phyloP scores from a whole-genome alignment of 2,888 invertebrate species.

The Apomyelois bistriatella region DNA sequence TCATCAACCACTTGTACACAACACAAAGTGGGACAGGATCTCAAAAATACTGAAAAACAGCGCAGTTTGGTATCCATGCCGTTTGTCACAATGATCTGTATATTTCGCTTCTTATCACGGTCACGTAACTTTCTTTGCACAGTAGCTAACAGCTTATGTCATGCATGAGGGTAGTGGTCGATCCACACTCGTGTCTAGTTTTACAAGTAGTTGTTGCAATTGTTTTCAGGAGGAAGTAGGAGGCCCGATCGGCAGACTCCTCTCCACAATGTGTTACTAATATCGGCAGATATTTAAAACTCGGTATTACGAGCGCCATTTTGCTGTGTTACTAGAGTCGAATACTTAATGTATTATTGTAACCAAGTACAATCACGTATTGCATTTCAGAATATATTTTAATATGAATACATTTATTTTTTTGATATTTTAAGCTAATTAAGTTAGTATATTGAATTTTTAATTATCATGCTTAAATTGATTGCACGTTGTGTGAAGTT shows the following conservation, averaged over 20 bases:
- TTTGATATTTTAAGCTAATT: conserved; percentile 38
- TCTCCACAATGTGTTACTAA: conserved; percentile 83
- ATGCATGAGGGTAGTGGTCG: conserved; percentile 56
- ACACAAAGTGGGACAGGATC: conserved; percentile 11
- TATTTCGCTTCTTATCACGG: conserved; percentile 72
- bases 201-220: conserved; percentile 65
- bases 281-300: conserved; percentile 41
- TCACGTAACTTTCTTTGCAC: conserved; percentile 66
- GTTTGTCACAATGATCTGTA: conserved; percentile 71
- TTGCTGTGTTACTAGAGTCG: conserved; percentile 42
- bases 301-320: conserved; percentile 56
- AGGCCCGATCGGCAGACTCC: conserved; percentile 82
- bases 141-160: conserved; percentile 63
- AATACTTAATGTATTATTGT: conserved; percentile 33
- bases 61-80: conserved; percentile 40
- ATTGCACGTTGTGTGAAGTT: conserved; percentile 51
- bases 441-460: conserved; percentile 30
- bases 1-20: conserved; percentile 5
- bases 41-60: conserved; percentile 18
- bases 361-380: conserved; percentile 33
- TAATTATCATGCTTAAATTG: conserved; percentile 36
- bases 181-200: conserved; percentile 36
- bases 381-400: conserved; percentile 41
- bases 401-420: conserved; percentile 37
- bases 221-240: conserved; percentile 84